phyloP scores from a whole-genome alignment of 1,140 invertebrate genomes.

The Wasmannia auropunctata region DNA sequence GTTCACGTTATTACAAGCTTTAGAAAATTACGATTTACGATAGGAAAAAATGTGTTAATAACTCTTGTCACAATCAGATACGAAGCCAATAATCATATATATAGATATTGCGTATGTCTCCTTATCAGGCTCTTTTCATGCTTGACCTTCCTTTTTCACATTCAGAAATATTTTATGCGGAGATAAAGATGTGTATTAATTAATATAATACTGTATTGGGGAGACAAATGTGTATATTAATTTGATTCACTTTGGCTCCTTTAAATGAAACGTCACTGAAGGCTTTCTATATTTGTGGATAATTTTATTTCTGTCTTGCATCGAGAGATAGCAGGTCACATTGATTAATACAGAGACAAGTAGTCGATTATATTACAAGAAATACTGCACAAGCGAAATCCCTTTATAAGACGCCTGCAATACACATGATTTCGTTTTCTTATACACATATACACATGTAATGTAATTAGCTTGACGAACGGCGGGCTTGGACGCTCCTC shows the following conservation, averaged over 20 bases:
- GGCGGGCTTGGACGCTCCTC: too few relatives aligned
- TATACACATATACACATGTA: conserved; percentile 4
- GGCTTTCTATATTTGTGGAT: not conserved
- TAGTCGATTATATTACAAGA: conserved; percentile 45
- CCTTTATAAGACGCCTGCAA: not conserved
- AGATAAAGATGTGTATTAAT: too few relatives aligned
- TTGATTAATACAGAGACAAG: conserved; percentile 53
- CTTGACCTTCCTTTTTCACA: not conserved
- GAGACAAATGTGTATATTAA: not conserved
- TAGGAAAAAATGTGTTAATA: too few relatives aligned
- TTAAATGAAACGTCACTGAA: not conserved
- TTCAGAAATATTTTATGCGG: not conserved
- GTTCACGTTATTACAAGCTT: too few relatives aligned
- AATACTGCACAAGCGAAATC: conserved; percentile 33
- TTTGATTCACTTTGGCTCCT: not conserved
- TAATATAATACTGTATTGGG: too few relatives aligned
- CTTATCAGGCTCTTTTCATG: not conserved
- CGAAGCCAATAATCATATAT: not conserved
- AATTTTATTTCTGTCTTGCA: conserved; percentile 50
- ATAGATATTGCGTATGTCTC: not conserved
- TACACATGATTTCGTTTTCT: not conserved
- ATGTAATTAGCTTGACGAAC: conserved; percentile 6
- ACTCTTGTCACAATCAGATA: too few relatives aligned
- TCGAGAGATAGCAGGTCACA: conserved; percentile 43
- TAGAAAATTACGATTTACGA: too few relatives aligned